Percentiles rank a stretch among this genome's conserved stretches.
These are phyloP conservation scores for Nannoperca australis DNA, from an alignment of 2,797 vertebrate genomes.

Conservation along the genomic window DNA sequence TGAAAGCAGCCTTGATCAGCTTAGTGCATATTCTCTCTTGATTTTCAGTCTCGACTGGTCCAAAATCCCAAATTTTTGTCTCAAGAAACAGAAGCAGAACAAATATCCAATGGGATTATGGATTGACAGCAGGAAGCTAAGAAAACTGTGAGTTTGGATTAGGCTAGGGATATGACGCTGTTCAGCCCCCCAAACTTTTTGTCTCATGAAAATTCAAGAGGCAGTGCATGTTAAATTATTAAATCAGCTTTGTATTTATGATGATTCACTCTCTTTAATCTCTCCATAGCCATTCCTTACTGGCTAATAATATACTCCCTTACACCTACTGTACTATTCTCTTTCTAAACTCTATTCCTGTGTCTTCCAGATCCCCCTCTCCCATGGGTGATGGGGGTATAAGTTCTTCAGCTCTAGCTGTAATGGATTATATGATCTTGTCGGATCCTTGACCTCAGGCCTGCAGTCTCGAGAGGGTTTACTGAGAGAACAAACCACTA, in stretches of 20 bases:
- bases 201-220: constrained; percentile 28
- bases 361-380: background rate
- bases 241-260: constrained; percentile 26
- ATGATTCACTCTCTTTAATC: constrained; percentile 12
- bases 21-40: constrained; percentile 18
- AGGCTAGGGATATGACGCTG: background rate
- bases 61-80: constrained; percentile 25
- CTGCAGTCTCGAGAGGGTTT: constrained; percentile 32
- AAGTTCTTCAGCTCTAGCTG: constrained; percentile 15
- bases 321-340: background rate
- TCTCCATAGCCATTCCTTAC: background rate
- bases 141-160: constrained; percentile 18
- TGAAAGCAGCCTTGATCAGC: constrained; percentile 51
- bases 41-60: constrained; percentile 11
- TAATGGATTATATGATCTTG: constrained; percentile 50
- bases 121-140: constrained; percentile 1
- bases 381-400: background rate
- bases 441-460: constrained; percentile 44
- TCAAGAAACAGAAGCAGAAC: constrained; percentile 5
- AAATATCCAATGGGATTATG: constrained; percentile 34
- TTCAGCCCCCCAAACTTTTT: constrained; percentile 30
- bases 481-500: constrained; percentile 13
- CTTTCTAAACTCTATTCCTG: constrained; percentile 4
- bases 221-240: constrained; percentile 43
- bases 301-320: background rate